These are phyloP conservation scores for Oceanites oceanicus DNA, from an alignment of 2,113 vertebrate species.

Conservation along the genomic window DNA sequence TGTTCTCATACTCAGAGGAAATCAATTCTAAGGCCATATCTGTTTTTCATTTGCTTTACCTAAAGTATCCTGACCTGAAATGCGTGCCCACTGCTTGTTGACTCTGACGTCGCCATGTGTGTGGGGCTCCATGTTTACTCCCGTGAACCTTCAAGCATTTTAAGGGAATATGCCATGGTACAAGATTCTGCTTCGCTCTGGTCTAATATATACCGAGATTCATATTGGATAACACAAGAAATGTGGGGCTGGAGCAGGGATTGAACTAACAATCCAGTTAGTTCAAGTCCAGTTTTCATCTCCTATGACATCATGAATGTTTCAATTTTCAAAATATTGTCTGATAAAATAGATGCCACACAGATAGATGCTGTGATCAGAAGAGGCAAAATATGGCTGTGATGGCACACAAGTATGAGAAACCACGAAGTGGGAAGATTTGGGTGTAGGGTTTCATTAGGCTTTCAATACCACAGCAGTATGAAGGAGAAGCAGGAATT, in stretches of 20 bases:
- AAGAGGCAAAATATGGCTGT: not conserved
- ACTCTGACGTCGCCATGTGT: not conserved
- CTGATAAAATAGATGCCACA: not conserved
- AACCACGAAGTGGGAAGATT: not conserved
- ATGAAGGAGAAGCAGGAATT: not conserved
- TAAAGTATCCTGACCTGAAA: not conserved
- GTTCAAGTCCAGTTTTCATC: not conserved
- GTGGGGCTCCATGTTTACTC: not conserved
- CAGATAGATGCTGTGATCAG: not conserved
- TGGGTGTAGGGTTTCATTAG: not conserved
- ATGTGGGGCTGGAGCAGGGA: not conserved
- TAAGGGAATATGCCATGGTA: not conserved
- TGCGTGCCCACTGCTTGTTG: fast-evolving
- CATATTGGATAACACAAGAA: not conserved
- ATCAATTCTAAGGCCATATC: not conserved
- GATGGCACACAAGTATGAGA: not conserved
- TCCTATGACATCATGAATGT: not conserved
- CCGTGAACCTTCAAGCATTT: not conserved
- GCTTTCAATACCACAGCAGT: not conserved
- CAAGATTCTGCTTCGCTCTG: not conserved
- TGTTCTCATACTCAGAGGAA: not conserved
- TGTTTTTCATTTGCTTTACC: not conserved
- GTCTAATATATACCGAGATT: not conserved
- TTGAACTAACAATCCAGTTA: not conserved
- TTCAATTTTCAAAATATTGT: not conserved